phyloP scores from a whole-genome alignment of 2,797 vertebrate genomes.

The Capromys pilorides region DNA sequence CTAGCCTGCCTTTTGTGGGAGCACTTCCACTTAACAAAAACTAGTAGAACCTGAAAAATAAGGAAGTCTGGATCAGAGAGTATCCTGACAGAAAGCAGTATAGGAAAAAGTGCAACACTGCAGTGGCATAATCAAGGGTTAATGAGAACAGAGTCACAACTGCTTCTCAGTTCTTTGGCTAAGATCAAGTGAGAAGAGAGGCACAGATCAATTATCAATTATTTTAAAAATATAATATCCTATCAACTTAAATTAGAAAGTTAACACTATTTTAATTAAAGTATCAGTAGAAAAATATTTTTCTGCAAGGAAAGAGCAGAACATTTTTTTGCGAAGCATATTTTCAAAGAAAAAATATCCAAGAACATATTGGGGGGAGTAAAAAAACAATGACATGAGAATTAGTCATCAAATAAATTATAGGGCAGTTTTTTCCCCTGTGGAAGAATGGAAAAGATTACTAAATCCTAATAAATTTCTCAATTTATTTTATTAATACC shows the following conservation, averaged over 20 bases:
- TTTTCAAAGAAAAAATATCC: background rate
- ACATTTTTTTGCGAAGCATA: background rate
- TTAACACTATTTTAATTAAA: background rate
- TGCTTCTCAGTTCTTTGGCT: too few species aligned
- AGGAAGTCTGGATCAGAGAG: background rate
- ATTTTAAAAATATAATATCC: background rate
- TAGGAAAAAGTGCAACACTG: background rate
- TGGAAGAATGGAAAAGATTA: background rate
- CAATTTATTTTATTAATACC: constrained; percentile 6
- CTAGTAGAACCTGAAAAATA: background rate
- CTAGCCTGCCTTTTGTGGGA: background rate
- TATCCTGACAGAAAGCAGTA: background rate
- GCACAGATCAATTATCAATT: background rate
- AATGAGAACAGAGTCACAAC: background rate
- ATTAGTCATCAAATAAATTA: background rate
- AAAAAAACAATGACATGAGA: background rate
- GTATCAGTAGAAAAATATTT: background rate
- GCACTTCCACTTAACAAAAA: background rate
- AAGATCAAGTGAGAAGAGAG: background rate
- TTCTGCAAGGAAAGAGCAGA: background rate
- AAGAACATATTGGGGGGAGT: background rate
- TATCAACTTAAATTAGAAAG: background rate
- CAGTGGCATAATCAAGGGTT: background rate
- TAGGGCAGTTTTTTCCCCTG: background rate
- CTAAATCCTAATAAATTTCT: background rate